A percentile compares a stretch with the other conserved stretches of the same genome.
These are phyloP conservation scores for Lamellibrachia luymesi DNA, from an alignment of 1,140 invertebrate species.

Conservation along the genomic window DNA sequence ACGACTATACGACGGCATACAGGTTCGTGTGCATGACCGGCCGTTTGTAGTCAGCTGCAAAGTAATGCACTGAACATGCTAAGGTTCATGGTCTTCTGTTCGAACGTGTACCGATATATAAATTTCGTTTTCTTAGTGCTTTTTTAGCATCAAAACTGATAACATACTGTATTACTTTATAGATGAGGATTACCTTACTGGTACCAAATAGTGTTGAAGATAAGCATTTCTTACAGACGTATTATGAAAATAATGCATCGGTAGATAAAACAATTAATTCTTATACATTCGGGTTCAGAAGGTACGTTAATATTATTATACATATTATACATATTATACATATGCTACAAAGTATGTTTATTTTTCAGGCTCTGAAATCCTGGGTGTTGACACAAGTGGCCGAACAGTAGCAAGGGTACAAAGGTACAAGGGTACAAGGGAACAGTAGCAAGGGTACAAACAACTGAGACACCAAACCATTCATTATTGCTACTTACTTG, in stretches of 20 bases:
- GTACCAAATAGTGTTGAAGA: background rate
- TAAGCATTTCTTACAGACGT: background rate
- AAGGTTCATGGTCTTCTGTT: no score
- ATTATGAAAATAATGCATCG: background rate
- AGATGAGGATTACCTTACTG: background rate
- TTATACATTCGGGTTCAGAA: background rate
- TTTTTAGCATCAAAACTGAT: background rate
- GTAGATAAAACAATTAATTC: background rate
- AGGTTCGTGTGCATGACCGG: constrained; percentile 34
- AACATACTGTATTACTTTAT: background rate
- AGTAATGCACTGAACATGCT: no score
- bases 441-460: no score
- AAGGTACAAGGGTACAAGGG: background rate
- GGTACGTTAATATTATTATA: no score
- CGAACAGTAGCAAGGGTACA: background rate
- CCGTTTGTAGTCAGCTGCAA: no score
- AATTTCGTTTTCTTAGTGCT: no score
- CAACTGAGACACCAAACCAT: background rate
- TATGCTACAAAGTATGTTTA: background rate
- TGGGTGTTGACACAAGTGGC: background rate
- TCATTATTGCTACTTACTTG: background rate
- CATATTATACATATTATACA: no score
- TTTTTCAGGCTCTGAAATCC: background rate
- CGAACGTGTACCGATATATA: no score
- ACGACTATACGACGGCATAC: constrained; percentile 46